Percentiles rank a stretch among this genome's conserved stretches.
phyloP scores from a whole-genome alignment of 2,888 invertebrate genomes.

The Dysmachus trigonus region DNA sequence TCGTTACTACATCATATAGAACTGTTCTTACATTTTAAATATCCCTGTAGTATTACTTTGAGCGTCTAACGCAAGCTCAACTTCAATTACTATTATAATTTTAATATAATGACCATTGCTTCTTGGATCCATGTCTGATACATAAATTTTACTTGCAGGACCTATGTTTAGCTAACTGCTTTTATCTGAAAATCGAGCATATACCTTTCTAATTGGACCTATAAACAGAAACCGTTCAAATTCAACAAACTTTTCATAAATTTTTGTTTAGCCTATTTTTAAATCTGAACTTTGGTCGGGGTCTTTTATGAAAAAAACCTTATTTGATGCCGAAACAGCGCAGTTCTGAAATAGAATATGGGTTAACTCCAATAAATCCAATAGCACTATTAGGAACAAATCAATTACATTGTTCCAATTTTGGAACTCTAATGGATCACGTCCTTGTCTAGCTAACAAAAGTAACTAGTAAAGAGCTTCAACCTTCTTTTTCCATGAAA shows the following conservation, averaged over 20 bases:
- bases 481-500: neutral
- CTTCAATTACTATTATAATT: too few relatives aligned
- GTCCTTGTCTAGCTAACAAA: neutral
- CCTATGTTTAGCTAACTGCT: too few relatives aligned
- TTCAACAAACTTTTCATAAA: neutral
- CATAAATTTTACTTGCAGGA: too few relatives aligned
- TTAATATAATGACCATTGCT: too few relatives aligned
- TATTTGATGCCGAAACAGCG: neutral
- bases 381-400: neutral
- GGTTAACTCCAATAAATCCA: neutral
- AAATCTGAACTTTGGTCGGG: neutral
- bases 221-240: neutral
- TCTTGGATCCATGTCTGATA: too few relatives aligned
- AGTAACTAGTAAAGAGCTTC: neutral
- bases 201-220: too few relatives aligned
- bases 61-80: too few relatives aligned
- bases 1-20: too few relatives aligned
- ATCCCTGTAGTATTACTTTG: too few relatives aligned
- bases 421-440: neutral
- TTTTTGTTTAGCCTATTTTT: neutral
- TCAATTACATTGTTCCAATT: neutral
- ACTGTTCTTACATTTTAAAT: too few relatives aligned
- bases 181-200: too few relatives aligned
- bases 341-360: neutral
- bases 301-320: neutral